Evolutionary conservation across 2,113 vertebrate species (phyloP), one percentile per base, ranked within the genome.

Genomic region (Meriones unguiculatus): DNA sequence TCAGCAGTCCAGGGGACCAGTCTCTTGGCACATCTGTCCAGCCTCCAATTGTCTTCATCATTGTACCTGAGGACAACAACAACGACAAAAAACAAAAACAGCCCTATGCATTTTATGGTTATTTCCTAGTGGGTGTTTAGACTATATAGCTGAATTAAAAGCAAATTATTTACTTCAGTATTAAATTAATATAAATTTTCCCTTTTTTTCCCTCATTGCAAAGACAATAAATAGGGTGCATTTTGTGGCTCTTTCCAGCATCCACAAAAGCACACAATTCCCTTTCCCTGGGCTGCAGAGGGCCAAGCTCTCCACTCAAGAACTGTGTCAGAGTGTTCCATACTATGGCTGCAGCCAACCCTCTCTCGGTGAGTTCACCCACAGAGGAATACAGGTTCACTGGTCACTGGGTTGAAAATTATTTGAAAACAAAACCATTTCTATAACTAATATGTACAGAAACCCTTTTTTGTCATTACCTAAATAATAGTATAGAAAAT

Each of bases 261-360:
- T 0, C 1, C 11, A 6, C 7, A 24, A 73, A 38, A n/a, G 0
- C 8, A 10, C 7, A 22, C 0, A 35, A 13, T 8, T 14, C 4
- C 5, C 22, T 77, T 62, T 54, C 22, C 30, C 41, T 25, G 38
- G 62, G 41, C 28, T 35, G 13, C 35, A 32, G 35, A 30, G 3
- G 67, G 57, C 41, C 54, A 4, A 0, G 15, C 1, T 1, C 32
- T 70, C 20, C 2, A 1, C 5, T 12, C 2, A 52, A 46, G 10
- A 9, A 22, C 3, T 30, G 22, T 3, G 0, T 5, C 0, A 4
- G 22, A 0, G 0, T 7, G 11, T 5, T 0, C 22, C 1, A 12
- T 59, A 30, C 0, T 12, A 17, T 2, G 18, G 13, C 38, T 22
- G 2, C 7, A 22, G 10, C 30, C 32, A 20, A 11, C 25, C 10